Evolutionary conservation across 2,113 vertebrate genomes (phyloP).

Genomic region (Solea solea): DNA sequence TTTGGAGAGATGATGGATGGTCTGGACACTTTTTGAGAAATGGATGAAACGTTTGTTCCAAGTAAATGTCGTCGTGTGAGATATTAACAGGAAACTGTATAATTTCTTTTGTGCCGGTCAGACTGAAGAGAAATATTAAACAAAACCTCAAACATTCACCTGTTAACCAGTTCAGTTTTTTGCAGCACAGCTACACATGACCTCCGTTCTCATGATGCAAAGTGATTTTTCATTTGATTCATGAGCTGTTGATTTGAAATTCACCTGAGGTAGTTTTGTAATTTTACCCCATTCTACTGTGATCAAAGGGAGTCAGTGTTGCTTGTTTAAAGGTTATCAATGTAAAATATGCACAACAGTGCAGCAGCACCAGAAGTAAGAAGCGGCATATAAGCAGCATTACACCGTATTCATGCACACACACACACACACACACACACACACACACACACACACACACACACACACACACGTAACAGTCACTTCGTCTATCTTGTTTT

Average conservation of each 20-base stretch:
- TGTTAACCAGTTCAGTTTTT: background rate
- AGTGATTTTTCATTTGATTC: constrained; percentile 18
- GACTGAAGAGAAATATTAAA: constrained; percentile 18
- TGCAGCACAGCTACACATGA: too few relatives aligned
- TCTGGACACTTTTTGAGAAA: constrained; percentile 17
- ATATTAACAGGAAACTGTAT: constrained; percentile 39
- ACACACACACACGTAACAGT: too few relatives aligned
- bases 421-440: too few relatives aligned
- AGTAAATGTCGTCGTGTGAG: constrained; percentile 36
- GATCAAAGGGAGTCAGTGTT: constrained; percentile 8
- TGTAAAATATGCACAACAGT: too few relatives aligned
- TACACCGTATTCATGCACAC: too few relatives aligned
- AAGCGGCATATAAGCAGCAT: too few relatives aligned
- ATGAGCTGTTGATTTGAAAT: constrained; percentile 7
- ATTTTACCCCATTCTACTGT: background rate
- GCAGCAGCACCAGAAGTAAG: too few relatives aligned
- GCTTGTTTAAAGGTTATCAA: background rate
- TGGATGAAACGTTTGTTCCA: constrained; percentile 21
- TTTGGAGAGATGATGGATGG: constrained; percentile 40
- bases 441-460: too few relatives aligned
- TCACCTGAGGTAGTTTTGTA: constrained; percentile 10
- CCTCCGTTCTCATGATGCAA: background rate
- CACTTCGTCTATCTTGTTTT: too few relatives aligned
- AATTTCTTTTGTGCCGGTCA: constrained; percentile 12
- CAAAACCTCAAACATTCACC: background rate